Base-by-base conservation (phyloP, 2,113 vertebrate species). In the Felis catus region DNA sequence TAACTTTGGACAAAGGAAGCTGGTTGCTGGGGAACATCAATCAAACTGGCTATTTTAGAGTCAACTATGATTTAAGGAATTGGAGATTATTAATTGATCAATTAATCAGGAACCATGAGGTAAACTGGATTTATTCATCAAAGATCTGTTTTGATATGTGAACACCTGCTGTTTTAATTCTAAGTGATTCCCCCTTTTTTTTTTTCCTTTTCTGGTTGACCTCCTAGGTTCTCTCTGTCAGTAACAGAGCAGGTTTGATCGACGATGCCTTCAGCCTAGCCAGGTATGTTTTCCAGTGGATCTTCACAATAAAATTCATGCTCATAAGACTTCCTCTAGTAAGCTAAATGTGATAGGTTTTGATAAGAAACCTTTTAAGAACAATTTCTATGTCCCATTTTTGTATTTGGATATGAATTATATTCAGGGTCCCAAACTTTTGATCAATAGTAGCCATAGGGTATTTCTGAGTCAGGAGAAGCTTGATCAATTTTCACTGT, bases 1-100 rank as follows among this genome's bases (percentile, higher is more conserved):
- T 99, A 98, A 98, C 98, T 86, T 98, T 99, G 97, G 99, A 99
- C 61, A 99, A 99, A 76, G 98, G 98, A 97, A 99, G 86, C 71
- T 99, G 99, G 99, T 98, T 99, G 96, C 98, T 99, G 29, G 99
- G 99, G 76, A 99, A 99, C 98, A 99, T 99, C 98, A 99, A 99
- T 98, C 99, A 99, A 98, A 99, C 99, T 0, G 99, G 99, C 14
- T 99, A 99, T 98, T 99, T 99, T 95, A 99, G 99, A 94, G 99
- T 99, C 98, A 99, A 99, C 99, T 99, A 99, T 85, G 99, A 99
- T 99, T 98, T 99, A 87, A 99, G 99, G 96, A 99, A 99, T 98
- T 99, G 99, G 99, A 99, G 98, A 94, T 98, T 99, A 96, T 98
- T 99, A 92, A 99, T 99, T 97, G 99, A 99, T 95, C 99, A 99